Base-by-base conservation (phyloP, 2,797 vertebrate genomes). In the Ciconia nigra region DNA sequence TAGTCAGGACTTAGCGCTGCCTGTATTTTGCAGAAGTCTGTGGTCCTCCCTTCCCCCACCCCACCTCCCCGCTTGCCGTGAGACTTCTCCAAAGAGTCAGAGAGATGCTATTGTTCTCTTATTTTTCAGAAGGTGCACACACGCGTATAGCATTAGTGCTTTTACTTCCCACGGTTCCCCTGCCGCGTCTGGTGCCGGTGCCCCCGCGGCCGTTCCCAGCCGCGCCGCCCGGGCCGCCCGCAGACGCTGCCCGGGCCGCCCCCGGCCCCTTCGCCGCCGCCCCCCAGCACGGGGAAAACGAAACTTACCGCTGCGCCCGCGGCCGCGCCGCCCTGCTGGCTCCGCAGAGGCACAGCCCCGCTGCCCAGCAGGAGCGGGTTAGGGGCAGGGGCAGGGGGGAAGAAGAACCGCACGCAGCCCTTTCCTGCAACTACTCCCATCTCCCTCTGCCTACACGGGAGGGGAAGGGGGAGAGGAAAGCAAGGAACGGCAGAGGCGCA, bases 61-160 rank as follows among this genome's bases (percentile, higher is more conserved):
- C 17, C 46, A 81, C 16, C 39, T 72, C 52, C 20, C 89, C 19
- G 22, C 47, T 72, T 16, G 47, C 82, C 5, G 29, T 4, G 62
- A 52, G 62, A 96, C 76, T 91, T 95, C 28, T 62, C 58, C 84
- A 44, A 95, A 90, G 95, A 95, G 71, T 66, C 37, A 35, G 79
- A 72, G 86, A 41, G 77, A 58, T 87, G 39, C 69, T 79, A 91
- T 33, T 76, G 66, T 73, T 81, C 46, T 76, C 67, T 11, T 62
- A 71, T 72, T 72, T 18, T 14, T 77, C 86, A 37, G 65, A 67
- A 94, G 79, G 57, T 37, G 81, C 51, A 44, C 72, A 47, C 31
- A 51, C 24, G 19, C 77, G 8, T 20, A 1, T 0, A 29, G 29
- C 73, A 7, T 24, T 8, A 3, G 21, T 1, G 46, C 66, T 83